Evolutionary conservation across 2,888 invertebrate genomes (phyloP).

Genomic region (Allygus modestus): DNA sequence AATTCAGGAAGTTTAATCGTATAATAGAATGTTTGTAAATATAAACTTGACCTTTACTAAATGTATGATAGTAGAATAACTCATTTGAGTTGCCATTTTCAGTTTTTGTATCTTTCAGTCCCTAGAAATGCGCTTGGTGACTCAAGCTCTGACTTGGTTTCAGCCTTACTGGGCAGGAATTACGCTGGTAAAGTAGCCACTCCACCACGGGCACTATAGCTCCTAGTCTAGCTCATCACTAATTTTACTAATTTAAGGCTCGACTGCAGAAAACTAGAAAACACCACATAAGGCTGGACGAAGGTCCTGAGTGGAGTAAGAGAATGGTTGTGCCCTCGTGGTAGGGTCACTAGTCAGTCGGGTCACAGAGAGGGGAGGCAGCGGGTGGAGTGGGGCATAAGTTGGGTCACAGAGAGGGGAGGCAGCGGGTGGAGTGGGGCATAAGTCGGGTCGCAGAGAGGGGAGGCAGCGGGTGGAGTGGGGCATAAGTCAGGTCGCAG

Average conservation of each 20-base stretch:
- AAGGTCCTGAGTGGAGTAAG: too few relatives aligned
- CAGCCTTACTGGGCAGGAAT: conserved; percentile 55
- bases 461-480: too few relatives aligned
- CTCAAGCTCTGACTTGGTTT: conserved; percentile 53
- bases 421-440: too few relatives aligned
- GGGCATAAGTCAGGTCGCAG: too few relatives aligned
- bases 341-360: too few relatives aligned
- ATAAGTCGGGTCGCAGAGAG: too few relatives aligned
- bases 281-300: too few relatives aligned
- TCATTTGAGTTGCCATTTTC: neutral
- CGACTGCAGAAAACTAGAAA: too few relatives aligned
- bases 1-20: neutral
- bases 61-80: neutral
- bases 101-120: conserved; percentile 24
- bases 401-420: too few relatives aligned
- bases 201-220: conserved; percentile 33
- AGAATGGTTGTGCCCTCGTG: too few relatives aligned
- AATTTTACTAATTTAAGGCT: neutral
- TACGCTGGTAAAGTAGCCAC: conserved; percentile 46
- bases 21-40: neutral
- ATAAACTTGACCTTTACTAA: neutral
- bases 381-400: too few relatives aligned
- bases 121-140: conserved; percentile 41
- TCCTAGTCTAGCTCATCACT: conserved; percentile 36
- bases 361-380: too few relatives aligned